Percentiles rank a stretch among this genome's conserved stretches.
Conservation (phyloP, 2,888 invertebrate genomes). For the Asteroscopus sphinx region DNA sequence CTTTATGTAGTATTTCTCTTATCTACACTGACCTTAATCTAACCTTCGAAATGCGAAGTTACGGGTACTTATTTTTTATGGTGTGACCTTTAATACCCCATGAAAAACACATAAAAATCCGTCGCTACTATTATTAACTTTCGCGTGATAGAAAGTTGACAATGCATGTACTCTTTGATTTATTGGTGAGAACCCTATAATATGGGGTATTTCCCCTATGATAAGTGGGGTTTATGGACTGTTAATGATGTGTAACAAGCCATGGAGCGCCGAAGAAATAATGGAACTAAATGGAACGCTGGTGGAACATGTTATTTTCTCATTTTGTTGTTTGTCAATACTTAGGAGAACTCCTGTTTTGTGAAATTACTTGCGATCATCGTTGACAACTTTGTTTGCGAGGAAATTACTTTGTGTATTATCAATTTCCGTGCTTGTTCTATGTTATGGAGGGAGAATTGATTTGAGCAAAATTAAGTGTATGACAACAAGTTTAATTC, state of each 20-base stretch:
- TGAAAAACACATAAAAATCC: slow-evolving; percentile 55
- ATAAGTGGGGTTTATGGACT: slow-evolving; percentile 30
- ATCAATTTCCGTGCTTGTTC: background rate
- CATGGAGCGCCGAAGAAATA: slow-evolving; percentile 2
- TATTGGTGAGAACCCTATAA: slow-evolving; percentile 23
- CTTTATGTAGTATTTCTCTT: slow-evolving; percentile 29
- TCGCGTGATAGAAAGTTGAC: slow-evolving; percentile 50
- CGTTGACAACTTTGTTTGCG: slow-evolving; percentile 12
- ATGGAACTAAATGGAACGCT: slow-evolving; percentile 10
- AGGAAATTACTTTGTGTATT: slow-evolving; percentile 6
- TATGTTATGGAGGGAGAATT: background rate
- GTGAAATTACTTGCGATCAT: slow-evolving; percentile 12
- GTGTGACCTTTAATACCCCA: slow-evolving; percentile 57
- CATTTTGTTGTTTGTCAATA: slow-evolving; percentile 18
- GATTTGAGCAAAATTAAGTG: background rate
- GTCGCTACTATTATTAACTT: slow-evolving; percentile 31
- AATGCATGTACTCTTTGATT: slow-evolving; percentile 48
- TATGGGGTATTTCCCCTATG: slow-evolving; percentile 12
- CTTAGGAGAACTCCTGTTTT: background rate
- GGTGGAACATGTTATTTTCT: slow-evolving; percentile 30
- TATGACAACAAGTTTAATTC: no score
- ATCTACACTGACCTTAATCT: slow-evolving; percentile 45
- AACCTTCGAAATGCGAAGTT: slow-evolving; percentile 48
- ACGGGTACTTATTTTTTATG: slow-evolving; percentile 60
- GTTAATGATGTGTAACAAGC: slow-evolving; percentile 35